phyloP scores from a whole-genome alignment of 2,888 invertebrate species.

The Zaprionus bogoriensis region DNA sequence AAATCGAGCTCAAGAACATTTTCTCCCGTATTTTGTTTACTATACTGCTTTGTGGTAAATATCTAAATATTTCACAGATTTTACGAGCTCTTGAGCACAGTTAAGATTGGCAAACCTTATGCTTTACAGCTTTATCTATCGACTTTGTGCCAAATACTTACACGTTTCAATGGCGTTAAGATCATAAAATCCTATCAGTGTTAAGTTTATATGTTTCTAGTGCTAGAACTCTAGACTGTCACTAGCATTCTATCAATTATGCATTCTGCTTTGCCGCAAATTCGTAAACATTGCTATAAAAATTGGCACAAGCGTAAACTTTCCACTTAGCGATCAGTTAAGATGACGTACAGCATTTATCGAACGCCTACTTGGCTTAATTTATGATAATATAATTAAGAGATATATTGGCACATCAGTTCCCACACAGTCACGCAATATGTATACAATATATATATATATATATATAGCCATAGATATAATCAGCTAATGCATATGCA shows the following conservation, averaged over 20 bases:
- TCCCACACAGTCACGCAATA: not conserved
- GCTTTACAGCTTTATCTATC: no score
- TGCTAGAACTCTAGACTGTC: no score
- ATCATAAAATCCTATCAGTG: no score
- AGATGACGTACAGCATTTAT: conserved; percentile 19
- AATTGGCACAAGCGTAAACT: not conserved
- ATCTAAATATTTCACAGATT: no score
- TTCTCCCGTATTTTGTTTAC: no score
- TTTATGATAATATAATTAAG: conserved; percentile 8
- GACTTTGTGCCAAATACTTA: no score
- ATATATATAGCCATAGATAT: not conserved
- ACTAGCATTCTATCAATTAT: not conserved
- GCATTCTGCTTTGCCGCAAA: not conserved
- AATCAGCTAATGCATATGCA: conserved; percentile 42
- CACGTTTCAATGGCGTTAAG: no score
- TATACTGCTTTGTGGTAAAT: no score
- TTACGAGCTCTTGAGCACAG: no score
- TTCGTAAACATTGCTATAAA: not conserved
- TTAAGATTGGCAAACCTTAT: no score
- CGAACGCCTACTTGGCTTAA: not conserved
- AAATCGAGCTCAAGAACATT: no score
- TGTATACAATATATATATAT: not conserved
- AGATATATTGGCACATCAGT: conserved; percentile 15
- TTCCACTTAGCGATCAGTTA: not conserved
- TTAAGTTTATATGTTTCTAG: no score